A percentile compares a stretch with the other conserved stretches of the same genome.
phyloP scores from a whole-genome alignment of 2,113 vertebrate species.

The Danio rerio region GRCz12tu NC_133198.1:9958001-9958500 shows the following conservation, averaged over 20 bases:
- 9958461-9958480: not conserved
- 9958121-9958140: not conserved
- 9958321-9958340: too few species aligned
- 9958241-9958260: too few species aligned
- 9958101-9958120: too few species aligned
- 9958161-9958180: not conserved
- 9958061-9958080: not conserved
- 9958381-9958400: not conserved
- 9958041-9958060: too few species aligned
- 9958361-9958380: not conserved
- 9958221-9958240: too few species aligned
- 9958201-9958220: too few species aligned
- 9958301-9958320: not conserved
- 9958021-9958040: too few species aligned
- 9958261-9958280: too few species aligned
- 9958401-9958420: too few species aligned
- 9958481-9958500: not conserved
- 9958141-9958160: not conserved
- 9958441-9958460: not conserved
- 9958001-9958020: too few species aligned
- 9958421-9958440: too few species aligned
- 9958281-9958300: not conserved
- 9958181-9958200: too few species aligned
- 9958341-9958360: not conserved
- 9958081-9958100: not conserved